Evolutionary conservation across 2,797 vertebrate species (phyloP), one percentile per base, ranked within the genome.

Genomic region (Periparus ater): DNA sequence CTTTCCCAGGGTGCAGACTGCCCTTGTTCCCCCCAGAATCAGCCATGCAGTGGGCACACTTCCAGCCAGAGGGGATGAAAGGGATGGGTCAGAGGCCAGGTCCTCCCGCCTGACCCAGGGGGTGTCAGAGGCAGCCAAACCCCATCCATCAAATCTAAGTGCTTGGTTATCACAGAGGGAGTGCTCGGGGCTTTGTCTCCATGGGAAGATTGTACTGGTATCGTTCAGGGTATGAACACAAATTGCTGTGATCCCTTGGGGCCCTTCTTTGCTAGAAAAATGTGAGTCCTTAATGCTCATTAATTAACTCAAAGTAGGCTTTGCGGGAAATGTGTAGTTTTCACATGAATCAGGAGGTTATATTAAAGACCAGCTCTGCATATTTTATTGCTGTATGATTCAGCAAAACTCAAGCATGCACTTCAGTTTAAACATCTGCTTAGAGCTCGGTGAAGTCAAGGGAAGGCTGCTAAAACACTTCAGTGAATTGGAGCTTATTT

Each of bases 371-470:
- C 80, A 79, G 85, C 60, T 82, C 95, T 93, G 92, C 86, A 79
- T 93, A 91, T 86, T 90, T 95, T 87, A 95, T 91, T 96, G 90
- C 93, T 89, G 63, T 57, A 88, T 95, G 94, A 96, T 91, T 96
- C 94, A 96, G 93, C 96, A 95, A 86, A 95, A 94, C 63, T 91
- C 68, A 79, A 90, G 83, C 71, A 70, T 44, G 45, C 44, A 61
- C 71, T 90, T 73, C 54, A 86, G 60, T 90, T 96, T 88, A 92
- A 95, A 85, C 62, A 76, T 16, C 60, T n/a, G 26, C 72, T 84
- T 76, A 84, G 48, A 67, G 71, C 53, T 91, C 63, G n/a, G 45
- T 19, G 65, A 94, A 77, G 85, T 86, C 88, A 65, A 30, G 13
- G 71, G 57, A 82, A 85, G 48, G 68, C 68, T 94, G 74, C 74